phyloP scores from a whole-genome alignment of 2,113 vertebrate species.

The Apteryx owenii region DNA sequence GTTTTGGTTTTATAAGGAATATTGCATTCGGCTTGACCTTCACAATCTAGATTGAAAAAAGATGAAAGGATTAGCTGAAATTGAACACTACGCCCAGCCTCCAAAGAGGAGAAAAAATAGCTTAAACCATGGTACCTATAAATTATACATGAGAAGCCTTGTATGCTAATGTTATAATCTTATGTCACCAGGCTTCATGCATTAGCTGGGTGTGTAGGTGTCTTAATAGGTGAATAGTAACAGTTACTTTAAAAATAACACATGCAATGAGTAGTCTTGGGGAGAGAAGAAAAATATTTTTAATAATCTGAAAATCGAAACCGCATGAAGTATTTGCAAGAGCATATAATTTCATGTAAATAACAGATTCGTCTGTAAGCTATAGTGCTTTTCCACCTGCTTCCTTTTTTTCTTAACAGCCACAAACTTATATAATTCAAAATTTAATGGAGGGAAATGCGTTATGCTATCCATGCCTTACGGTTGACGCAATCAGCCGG shows the following conservation, averaged over 20 bases:
- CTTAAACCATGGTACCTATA: constrained; percentile 40
- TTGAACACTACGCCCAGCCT: constrained; percentile 20
- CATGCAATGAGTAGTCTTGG: not conserved
- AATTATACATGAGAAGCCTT: constrained; percentile 67
- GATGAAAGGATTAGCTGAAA: constrained; percentile 72
- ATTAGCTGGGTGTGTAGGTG: constrained; percentile 23
- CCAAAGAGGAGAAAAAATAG: constrained; percentile 10
- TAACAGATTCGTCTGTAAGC: not conserved
- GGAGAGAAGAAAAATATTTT: not conserved
- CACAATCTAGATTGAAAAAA: constrained; percentile 31
- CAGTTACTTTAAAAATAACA: constrained; percentile 38
- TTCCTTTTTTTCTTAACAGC: not conserved
- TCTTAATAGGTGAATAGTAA: constrained; percentile 32
- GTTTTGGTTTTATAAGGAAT: not conserved
- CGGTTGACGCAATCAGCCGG: not conserved
- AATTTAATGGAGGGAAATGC: not conserved
- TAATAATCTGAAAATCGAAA: not conserved
- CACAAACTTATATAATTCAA: not conserved
- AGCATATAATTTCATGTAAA: not conserved
- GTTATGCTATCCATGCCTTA: not conserved
- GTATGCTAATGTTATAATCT: constrained; percentile 54
- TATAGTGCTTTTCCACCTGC: not conserved
- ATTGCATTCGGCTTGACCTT: constrained; percentile 11
- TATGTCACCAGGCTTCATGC: constrained; percentile 34
- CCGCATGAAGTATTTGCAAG: not conserved